Conservation (phyloP, 2,113 vertebrate species). For the Girardinichthys multiradiatus region DNA sequence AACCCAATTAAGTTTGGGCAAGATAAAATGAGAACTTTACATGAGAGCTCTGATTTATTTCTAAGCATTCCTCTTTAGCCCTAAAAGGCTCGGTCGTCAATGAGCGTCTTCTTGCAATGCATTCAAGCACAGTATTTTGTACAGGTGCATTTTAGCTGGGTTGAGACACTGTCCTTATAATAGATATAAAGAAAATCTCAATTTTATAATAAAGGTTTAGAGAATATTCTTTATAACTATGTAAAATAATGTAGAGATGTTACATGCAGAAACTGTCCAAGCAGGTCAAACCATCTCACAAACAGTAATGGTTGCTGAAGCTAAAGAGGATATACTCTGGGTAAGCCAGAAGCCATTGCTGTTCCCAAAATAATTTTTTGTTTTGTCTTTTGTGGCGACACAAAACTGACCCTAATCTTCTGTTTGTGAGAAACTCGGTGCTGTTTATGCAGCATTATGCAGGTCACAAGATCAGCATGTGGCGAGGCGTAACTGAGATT, state of each 20-base stretch:
- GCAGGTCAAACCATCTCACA: not conserved
- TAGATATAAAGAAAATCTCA: not conserved
- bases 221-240: no score
- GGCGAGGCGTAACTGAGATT: slow-evolving; percentile 47
- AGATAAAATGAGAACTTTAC: no score
- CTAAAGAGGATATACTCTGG: not conserved
- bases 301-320: not conserved
- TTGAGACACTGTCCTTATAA: not conserved
- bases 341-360: not conserved
- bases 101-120: not conserved
- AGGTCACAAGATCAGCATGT: slow-evolving; percentile 58
- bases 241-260: not conserved
- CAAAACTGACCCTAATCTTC: slow-evolving; percentile 66
- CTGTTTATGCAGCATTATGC: slow-evolving; percentile 44
- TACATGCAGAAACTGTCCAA: not conserved
- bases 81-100: not conserved
- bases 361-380: not conserved
- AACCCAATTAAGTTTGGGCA: no score
- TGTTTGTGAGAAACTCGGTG: slow-evolving; percentile 38
- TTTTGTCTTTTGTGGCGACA: slow-evolving; percentile 15
- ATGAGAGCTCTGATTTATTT: no score
- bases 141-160: not conserved
- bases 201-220: no score
- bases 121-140: not conserved
- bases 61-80: not conserved